phyloP scores from a whole-genome alignment of 2,113 vertebrate species.

The Agapornis roseicollis region DNA sequence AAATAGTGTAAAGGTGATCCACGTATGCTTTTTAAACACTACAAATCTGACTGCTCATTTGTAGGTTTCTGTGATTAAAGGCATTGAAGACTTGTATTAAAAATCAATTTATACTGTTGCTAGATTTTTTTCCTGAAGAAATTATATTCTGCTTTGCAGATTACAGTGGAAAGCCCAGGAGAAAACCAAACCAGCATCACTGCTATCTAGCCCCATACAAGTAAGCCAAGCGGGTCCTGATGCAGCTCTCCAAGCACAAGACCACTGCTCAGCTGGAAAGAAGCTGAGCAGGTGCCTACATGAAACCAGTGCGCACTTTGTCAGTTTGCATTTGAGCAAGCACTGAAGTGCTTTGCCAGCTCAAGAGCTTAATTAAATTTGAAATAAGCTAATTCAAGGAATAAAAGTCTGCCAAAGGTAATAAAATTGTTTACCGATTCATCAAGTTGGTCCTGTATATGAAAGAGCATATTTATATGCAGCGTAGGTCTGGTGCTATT shows the following conservation, averaged over 20 bases:
- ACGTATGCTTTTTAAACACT: not conserved
- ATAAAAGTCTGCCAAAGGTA: conserved; percentile 52
- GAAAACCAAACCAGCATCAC: not conserved
- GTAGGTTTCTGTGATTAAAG: not conserved
- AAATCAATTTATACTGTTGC: not conserved
- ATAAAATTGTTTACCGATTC: conserved; percentile 41
- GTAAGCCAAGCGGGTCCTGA: not conserved
- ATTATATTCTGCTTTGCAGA: not conserved
- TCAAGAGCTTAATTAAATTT: conserved; percentile 37
- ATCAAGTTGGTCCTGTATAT: not conserved
- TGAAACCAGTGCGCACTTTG: not conserved
- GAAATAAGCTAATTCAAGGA: conserved; percentile 40
- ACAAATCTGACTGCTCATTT: not conserved
- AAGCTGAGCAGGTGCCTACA: conserved; percentile 27
- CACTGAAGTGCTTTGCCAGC: not conserved
- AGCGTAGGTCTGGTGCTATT: not conserved
- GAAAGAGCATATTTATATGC: not conserved
- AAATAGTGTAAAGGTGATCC: not conserved
- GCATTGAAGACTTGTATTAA: not conserved
- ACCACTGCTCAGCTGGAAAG: not conserved
- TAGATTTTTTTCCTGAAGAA: not conserved
- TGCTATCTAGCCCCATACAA: not conserved
- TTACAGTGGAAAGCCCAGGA: not conserved
- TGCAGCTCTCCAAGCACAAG: accelerated
- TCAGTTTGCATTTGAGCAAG: conserved; percentile 23